These are phyloP conservation scores for Cyclura pinguis DNA, from an alignment of 2,797 vertebrate genomes.

Conservation along the genomic window DNA sequence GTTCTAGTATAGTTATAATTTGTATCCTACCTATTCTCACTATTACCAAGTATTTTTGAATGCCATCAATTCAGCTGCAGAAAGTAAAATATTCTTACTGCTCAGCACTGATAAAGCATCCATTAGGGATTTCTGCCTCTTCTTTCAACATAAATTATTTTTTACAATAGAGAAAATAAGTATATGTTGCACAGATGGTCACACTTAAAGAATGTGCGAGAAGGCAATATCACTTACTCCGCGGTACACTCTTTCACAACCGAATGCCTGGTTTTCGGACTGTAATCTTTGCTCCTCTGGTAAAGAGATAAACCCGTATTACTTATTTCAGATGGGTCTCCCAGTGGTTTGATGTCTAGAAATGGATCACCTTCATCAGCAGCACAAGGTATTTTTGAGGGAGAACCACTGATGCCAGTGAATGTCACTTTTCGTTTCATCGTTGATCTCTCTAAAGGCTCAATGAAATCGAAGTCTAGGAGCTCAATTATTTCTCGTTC, in stretches of 20 bases:
- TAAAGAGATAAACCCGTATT: constrained; percentile 22
- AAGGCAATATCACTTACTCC: constrained; percentile 51
- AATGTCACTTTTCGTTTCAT: constrained; percentile 77
- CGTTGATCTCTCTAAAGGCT: constrained; percentile 54
- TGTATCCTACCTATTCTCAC: not conserved
- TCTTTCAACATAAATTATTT: constrained; percentile 19
- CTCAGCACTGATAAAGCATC: not conserved
- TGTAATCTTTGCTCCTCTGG: constrained; percentile 7
- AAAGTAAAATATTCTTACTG: not conserved
- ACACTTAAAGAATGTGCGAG: not conserved
- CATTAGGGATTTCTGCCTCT: not conserved
- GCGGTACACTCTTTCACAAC: accelerated
- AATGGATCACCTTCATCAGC: not conserved
- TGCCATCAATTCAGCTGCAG: not conserved
- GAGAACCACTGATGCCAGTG: constrained; percentile 73
- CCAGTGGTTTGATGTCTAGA: not conserved
- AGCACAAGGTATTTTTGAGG: constrained; percentile 61
- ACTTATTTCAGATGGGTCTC: not conserved
- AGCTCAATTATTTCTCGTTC: constrained; percentile 71
- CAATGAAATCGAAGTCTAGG: constrained; percentile 73
- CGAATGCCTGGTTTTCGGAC: constrained; percentile 34
- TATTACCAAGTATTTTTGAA: not conserved
- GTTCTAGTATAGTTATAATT: not conserved
- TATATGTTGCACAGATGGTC: not conserved
- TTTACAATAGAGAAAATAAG: not conserved